A percentile compares a stretch with the other conserved stretches of the same genome.
These are phyloP conservation scores for Metopolophium dirhodum DNA, from an alignment of 1,140 invertebrate species.

Conservation along the genomic window DNA sequence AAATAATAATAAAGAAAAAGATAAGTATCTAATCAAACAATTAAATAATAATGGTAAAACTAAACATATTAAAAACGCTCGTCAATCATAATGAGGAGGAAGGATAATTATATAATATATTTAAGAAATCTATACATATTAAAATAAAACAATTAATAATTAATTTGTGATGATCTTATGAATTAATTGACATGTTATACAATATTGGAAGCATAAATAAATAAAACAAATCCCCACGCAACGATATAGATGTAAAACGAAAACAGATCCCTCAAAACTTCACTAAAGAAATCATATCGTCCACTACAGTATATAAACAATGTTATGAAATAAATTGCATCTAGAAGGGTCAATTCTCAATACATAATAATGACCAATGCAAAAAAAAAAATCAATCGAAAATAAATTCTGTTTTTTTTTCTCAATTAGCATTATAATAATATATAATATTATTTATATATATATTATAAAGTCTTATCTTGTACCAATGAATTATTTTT, in stretches of 20 bases:
- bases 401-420: slow-evolving; percentile 13
- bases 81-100: slow-evolving; percentile 28
- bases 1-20: slow-evolving; percentile 48
- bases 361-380: not conserved
- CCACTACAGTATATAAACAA: not conserved
- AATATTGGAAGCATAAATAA: slow-evolving; percentile 50
- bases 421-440: not conserved
- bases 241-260: slow-evolving; percentile 3
- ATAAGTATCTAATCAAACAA: slow-evolving; percentile 51
- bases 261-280: slow-evolving; percentile 35
- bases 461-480: not conserved
- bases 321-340: slow-evolving; percentile 19
- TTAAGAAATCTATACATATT: not conserved
- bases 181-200: slow-evolving; percentile 41
- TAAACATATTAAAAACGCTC: slow-evolving; percentile 29
- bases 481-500: not conserved
- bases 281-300: not conserved
- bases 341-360: not conserved
- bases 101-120: slow-evolving; percentile 16
- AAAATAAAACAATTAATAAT: slow-evolving; percentile 43
- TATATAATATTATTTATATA: too few relatives aligned
- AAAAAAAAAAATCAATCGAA: not conserved
- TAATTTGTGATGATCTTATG: slow-evolving; percentile 50
- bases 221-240: slow-evolving; percentile 26
- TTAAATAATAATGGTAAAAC: slow-evolving; percentile 56